Conservation (phyloP, 2,113 vertebrate species). For the Sphaerodactylus townsendi region DNA sequence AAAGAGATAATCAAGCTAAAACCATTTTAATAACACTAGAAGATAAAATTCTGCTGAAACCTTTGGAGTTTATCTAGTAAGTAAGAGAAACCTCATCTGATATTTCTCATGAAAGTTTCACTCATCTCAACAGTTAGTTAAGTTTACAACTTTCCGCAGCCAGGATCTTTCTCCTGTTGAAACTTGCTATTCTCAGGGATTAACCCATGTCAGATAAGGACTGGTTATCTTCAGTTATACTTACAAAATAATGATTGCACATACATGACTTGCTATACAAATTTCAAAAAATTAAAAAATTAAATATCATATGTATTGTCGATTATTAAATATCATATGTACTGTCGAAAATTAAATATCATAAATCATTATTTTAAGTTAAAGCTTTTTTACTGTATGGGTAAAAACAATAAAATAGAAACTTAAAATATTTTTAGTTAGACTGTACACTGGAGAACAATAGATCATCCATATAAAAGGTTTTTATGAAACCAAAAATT, state of each 20-base stretch:
- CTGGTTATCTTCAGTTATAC: background rate
- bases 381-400: conserved; percentile 41
- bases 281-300: conserved; percentile 55
- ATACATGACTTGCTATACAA: conserved; percentile 34
- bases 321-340: too few species aligned
- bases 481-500: conserved; percentile 64
- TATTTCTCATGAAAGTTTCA: too few species aligned
- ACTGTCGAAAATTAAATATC: conserved; percentile 55
- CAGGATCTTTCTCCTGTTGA: background rate
- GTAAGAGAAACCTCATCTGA: too few species aligned
- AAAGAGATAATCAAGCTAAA: background rate
- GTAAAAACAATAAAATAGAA: conserved; percentile 39
- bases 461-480: conserved; percentile 65
- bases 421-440: conserved; percentile 51
- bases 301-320: conserved; percentile 54
- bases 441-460: conserved; percentile 47
- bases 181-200: background rate
- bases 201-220: fast-evolving
- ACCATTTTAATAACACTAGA: background rate
- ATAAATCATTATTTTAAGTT: conserved; percentile 48
- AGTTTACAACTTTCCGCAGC: background rate
- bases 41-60: too few species aligned
- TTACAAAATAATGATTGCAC: background rate
- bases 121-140: background rate
- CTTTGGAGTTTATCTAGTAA: background rate